A percentile compares a stretch with the other conserved stretches of the same genome.
Evolutionary conservation across 2,113 vertebrate species (phyloP).

Genomic region (Oxyura jamaicensis): DNA sequence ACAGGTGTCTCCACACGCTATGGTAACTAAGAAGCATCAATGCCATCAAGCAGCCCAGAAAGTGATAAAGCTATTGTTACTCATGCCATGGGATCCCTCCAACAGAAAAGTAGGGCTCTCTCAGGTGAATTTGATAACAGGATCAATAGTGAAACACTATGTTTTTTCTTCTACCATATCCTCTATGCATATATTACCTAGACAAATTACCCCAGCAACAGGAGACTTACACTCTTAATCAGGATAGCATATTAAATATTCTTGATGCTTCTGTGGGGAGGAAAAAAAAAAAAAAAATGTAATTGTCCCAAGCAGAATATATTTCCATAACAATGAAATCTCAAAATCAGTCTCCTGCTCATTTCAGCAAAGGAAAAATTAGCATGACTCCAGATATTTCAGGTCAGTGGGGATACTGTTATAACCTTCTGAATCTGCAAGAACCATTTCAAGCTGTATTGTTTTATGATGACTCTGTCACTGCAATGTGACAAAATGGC

Average conservation of each 20-base stretch:
- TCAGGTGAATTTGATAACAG: background rate
- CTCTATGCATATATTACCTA: background rate
- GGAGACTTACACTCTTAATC: conserved; percentile 9
- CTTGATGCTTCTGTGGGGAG: background rate
- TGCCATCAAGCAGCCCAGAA: background rate
- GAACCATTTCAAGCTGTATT: background rate
- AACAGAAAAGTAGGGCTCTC: background rate
- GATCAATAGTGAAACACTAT: background rate
- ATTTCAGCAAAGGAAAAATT: conserved; percentile 34
- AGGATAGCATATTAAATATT: conserved; percentile 43
- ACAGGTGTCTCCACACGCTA: background rate
- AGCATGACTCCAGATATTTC: conserved; percentile 29
- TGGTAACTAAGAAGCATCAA: background rate
- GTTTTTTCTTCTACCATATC: background rate
- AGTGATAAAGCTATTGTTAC: background rate
- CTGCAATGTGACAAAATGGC: conserved; percentile 2
- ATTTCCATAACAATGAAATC: conserved; percentile 28
- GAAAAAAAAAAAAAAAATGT: background rate
- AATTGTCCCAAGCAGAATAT: background rate
- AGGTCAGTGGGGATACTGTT: conserved; percentile 29
- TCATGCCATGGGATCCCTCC: background rate
- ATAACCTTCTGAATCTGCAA: conserved; percentile 3
- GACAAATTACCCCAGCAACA: conserved; percentile 23
- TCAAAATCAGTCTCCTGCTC: conserved; percentile 12
- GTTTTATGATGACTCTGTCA: conserved; percentile 45